Conservation (phyloP, 2,888 invertebrate genomes). For the Drosophila macrospina region DNA sequence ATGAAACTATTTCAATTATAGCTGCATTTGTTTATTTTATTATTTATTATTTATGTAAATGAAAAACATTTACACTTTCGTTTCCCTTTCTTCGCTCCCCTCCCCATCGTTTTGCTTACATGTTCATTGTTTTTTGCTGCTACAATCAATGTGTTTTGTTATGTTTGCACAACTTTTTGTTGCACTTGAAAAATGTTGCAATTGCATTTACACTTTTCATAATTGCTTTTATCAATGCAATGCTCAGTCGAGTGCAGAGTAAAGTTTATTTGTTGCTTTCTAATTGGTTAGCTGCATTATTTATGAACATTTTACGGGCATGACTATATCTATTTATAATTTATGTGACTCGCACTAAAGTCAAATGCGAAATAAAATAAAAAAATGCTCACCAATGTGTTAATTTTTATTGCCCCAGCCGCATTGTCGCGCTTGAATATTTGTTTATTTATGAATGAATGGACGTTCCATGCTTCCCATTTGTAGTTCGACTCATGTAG, state of each 20-base stretch:
- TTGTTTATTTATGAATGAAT: constrained; percentile 60
- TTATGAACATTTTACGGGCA: constrained; percentile 50
- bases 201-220: constrained; percentile 54
- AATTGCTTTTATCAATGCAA: constrained; percentile 56
- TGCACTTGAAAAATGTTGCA: constrained; percentile 30
- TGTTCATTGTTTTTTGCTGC: neutral
- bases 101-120: neutral
- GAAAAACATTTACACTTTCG: neutral
- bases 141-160: constrained; percentile 29
- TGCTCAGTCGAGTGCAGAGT: constrained; percentile 24
- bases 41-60: neutral
- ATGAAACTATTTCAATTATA: constrained; percentile 4
- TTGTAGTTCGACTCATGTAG: constrained; percentile 4
- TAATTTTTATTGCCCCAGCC: constrained; percentile 61
- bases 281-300: constrained; percentile 68
- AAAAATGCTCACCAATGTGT: constrained; percentile 50
- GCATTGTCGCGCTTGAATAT: constrained; percentile 44
- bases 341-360: constrained; percentile 36
- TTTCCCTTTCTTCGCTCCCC: constrained; percentile 15
- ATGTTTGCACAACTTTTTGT: constrained; percentile 24
- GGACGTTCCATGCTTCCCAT: constrained; percentile 15
- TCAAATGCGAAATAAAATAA: constrained; percentile 6
- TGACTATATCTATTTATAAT: constrained; percentile 55
- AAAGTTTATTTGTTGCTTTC: constrained; percentile 40
- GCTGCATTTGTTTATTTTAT: constrained; percentile 8